Evolutionary conservation across 2,888 invertebrate genomes (phyloP), one percentile per base, ranked within the genome.

Genomic region (Ennomos quercinarius): DNA sequence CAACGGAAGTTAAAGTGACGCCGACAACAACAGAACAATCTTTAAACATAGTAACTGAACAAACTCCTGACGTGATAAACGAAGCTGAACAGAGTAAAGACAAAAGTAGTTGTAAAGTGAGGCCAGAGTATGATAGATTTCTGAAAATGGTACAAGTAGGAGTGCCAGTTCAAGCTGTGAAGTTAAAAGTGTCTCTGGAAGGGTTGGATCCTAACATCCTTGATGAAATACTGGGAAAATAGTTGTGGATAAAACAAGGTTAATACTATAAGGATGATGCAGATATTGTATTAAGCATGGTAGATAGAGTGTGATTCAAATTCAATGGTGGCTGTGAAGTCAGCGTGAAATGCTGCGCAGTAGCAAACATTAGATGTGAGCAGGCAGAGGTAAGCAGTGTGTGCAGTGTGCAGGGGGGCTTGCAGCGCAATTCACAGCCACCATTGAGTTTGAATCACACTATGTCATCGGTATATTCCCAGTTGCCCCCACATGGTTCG

Each of bases 91-190:
- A 9, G 40, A 49, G 49, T 46, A 52, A 38, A 45, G 38, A 57
- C 36, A 43, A 54, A 10, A 48, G 38, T 44, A 57, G 65, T 44
- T 17, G n/a, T 8, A 44, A 58, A 49, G 11, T 94, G 51, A 95
- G 96, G 82, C 94, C 95, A 5, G 93, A 94, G 68, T 98, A 95
- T 85, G 93, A 94, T 27, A 95, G 94, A 83, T 98, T 95, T 89
- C 95, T 98, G 60, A 98, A 97, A 93, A 98, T 98, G 98, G 78
- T 98, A 0, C 96, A 96, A 72, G 94, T 98, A 74, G 98, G 98
- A 40, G 98, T 98, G 0, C 97, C 97, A n/a, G 83, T 94, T 49
- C 94, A 93, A 66, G 98, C 97, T 40, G 96, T 98, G 0, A 97
- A 96, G 81, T 82, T 95, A 70, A 98, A 98, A 93, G 96, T 98